Conservation (phyloP, 2,113 vertebrate species). For the Empidonax alnorum region DNA sequence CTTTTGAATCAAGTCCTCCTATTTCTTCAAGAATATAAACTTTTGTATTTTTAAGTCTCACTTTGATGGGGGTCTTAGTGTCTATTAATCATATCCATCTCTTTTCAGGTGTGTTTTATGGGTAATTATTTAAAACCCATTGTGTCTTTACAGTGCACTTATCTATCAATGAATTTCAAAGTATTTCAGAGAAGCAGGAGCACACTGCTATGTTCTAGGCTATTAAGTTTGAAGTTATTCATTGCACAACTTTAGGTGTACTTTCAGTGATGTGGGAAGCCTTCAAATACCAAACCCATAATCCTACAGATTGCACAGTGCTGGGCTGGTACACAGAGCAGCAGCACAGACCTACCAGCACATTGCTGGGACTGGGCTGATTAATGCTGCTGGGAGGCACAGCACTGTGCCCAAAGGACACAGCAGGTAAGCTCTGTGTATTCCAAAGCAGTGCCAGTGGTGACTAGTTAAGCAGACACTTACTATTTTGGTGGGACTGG, state of each 20-base stretch:
- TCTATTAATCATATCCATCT: not conserved
- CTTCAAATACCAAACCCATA: not conserved
- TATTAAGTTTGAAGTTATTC: not conserved
- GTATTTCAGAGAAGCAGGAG: not conserved
- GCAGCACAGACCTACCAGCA: not conserved
- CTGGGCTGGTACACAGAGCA: not conserved
- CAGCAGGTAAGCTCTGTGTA: not conserved
- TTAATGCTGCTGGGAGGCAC: not conserved
- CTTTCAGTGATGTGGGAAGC: not conserved
- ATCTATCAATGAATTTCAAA: not conserved
- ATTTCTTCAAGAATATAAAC: not conserved
- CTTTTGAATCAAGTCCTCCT: not conserved
- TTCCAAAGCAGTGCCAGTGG: not conserved
- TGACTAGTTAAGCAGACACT: not conserved
- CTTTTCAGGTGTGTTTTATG: not conserved
- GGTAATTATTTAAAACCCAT: not conserved
- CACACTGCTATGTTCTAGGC: not conserved
- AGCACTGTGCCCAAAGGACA: not conserved
- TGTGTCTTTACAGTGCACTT: not conserved
- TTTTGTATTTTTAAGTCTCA: not conserved
- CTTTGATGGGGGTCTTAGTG: fast-evolving
- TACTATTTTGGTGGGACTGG: not conserved
- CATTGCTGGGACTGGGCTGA: not conserved
- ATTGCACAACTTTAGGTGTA: not conserved
- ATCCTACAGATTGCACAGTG: not conserved